Base-by-base conservation (phyloP, 2,797 vertebrate genomes). In the Periophthalmus magnuspinnatus region DNA sequence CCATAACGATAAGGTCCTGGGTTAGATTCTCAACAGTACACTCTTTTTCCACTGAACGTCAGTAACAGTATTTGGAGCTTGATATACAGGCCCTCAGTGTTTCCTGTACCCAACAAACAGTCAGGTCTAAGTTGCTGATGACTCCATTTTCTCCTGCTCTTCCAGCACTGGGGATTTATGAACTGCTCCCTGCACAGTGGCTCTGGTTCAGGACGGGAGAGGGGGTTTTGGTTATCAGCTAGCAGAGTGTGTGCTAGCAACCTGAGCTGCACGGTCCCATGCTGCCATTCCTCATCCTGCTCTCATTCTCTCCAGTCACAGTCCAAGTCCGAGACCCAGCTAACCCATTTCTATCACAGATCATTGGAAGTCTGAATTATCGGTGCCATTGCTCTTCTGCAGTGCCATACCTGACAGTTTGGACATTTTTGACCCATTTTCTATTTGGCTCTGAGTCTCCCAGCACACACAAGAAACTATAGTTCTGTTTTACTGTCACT, bases 131-230 rank as follows among this genome's bases (percentile, higher is more conserved):
- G 7, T 75, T 63, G 69, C 75, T 52, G 70, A 70, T 80, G 87
- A 88, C 87, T 87, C 84, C 71, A 86, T 85, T 65, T 84, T 82
- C 86, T 85, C 79, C 83, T 82, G 67, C 33, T 77, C 81, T 74
- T 83, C 83, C 83, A 86, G 68, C 22, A 1, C 71, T 59, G 68
- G 80, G 79, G 82, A 83, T 89, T 86, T 87, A 86, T 81, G 86
- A 83, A 80, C 71, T 80, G 76, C 76, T 81, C 67, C 56, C 65
- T 72, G 66, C 61, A 5, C 72, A 47, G 64, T 65, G 76, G 85
- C 86, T 89, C 80, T 59, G 76, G 84, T 82, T 83, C 81, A 85
- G 82, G 84, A 81, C 75, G 22, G 75, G 65, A 24, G 67, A 21
- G 67, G 55, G 65, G 84, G 81, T 82, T 88, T 85, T 70, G 38